A percentile compares a stretch with the other conserved stretches of the same genome.
These are phyloP conservation scores for Drosophila niveifrons DNA, from an alignment of 2,888 invertebrate species.

Conservation along the genomic window DNA sequence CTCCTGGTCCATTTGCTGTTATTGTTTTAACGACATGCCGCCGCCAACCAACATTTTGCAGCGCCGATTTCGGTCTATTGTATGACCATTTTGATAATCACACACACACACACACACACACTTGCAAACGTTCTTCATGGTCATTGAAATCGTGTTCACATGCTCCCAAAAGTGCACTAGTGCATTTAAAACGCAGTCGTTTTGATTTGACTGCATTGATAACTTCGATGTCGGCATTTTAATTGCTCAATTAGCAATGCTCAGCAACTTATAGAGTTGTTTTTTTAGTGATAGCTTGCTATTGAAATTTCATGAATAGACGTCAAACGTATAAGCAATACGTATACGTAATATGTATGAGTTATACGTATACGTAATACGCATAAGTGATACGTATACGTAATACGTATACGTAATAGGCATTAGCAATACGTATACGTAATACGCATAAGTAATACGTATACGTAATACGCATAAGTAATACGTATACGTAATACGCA, in stretches of 20 bases:
- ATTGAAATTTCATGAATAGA: too few species aligned
- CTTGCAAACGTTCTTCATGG: slow-evolving; percentile 7
- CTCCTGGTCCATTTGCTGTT: slow-evolving; percentile 9
- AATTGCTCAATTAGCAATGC: not conserved
- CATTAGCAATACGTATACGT: too few species aligned
- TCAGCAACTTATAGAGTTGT: too few species aligned
- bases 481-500: too few species aligned
- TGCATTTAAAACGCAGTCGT: not conserved
- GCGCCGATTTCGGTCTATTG: slow-evolving; percentile 3
- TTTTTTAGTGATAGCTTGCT: too few species aligned
- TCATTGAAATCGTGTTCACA: slow-evolving; percentile 7
- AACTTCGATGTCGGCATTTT: not conserved
- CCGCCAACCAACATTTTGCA: slow-evolving; percentile 9
- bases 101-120: not conserved
- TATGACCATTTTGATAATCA: slow-evolving; percentile 10
- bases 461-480: too few species aligned
- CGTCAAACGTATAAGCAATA: too few species aligned
- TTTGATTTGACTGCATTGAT: not conserved
- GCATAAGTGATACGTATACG: too few species aligned
- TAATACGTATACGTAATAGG: too few species aligned
- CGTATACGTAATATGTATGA: too few species aligned
- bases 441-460: too few species aligned
- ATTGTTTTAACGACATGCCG: slow-evolving; percentile 12
- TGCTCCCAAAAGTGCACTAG: not conserved
- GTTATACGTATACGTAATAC: too few species aligned